Conservation (phyloP, 23 tunicate genomes). For the Styela clava region DNA sequence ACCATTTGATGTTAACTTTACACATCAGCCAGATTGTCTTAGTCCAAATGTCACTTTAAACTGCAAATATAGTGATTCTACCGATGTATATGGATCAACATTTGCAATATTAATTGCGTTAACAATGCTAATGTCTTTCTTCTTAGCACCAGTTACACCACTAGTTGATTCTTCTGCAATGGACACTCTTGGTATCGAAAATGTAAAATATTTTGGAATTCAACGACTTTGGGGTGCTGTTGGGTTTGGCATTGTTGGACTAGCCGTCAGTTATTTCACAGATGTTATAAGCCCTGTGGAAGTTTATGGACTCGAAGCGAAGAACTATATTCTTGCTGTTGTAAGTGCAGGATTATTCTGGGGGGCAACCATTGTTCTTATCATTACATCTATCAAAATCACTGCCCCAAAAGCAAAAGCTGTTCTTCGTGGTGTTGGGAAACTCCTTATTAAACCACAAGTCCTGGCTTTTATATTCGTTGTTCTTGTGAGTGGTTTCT, state of each 20-base stretch:
- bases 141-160: conserved; percentile 46
- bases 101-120: conserved; percentile 43
- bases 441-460: not conserved
- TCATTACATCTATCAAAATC: conserved; percentile 10
- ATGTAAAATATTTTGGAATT: conserved; percentile 46
- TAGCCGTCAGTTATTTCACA: conserved; percentile 26
- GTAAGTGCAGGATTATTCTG: conserved; percentile 14
- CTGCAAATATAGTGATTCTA: not conserved
- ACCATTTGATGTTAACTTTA: not conserved
- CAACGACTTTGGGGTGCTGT: conserved; percentile 83
- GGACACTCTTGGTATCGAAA: conserved; percentile 44
- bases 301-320: not conserved
- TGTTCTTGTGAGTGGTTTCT: conserved; percentile 22
- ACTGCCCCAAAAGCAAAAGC: conserved; percentile 28
- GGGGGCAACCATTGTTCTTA: conserved; percentile 4
- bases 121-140: conserved; percentile 44
- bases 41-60: not conserved
- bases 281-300: conserved; percentile 17
- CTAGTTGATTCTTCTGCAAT: conserved; percentile 70
- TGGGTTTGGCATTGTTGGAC: conserved; percentile 64
- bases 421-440: conserved; percentile 7
- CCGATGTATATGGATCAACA: conserved; percentile 45
- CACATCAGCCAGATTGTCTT: not conserved
- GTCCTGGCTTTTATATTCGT: conserved; percentile 10
- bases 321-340: conserved; percentile 15